These are phyloP conservation scores for Coelopa frigida DNA, from an alignment of 1,140 invertebrate species.

Conservation along the genomic window DNA sequence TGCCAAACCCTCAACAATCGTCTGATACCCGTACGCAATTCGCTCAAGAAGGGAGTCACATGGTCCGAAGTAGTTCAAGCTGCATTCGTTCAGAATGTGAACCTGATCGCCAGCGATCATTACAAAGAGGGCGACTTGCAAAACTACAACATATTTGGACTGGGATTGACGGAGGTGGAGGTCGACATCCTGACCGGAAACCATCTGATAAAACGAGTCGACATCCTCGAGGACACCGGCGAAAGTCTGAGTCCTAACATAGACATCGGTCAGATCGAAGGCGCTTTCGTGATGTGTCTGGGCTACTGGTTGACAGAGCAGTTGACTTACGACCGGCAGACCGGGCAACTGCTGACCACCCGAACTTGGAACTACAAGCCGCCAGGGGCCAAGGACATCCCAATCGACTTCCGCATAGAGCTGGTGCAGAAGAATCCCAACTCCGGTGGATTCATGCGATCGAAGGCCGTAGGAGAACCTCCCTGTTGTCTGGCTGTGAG, in stretches of 20 bases:
- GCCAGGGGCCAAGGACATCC: conserved; percentile 72
- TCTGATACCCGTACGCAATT: conserved; percentile 55
- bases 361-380: conserved; percentile 77
- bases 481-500: conserved; percentile 61
- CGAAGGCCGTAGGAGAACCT: conserved; percentile 76
- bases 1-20: conserved; percentile 58
- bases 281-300: conserved; percentile 78
- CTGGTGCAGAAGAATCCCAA: conserved; percentile 67
- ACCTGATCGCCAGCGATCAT: conserved; percentile 56
- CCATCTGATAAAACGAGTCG: conserved; percentile 53
- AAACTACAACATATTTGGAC: conserved; percentile 52
- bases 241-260: conserved; percentile 64
- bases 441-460: conserved; percentile 59
- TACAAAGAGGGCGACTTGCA: conserved; percentile 42
- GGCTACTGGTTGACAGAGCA: conserved; percentile 72
- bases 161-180: conserved; percentile 58
- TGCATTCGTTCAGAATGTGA: conserved; percentile 52
- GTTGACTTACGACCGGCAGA: conserved; percentile 54
- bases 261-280: conserved; percentile 73
- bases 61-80: conserved; percentile 61
- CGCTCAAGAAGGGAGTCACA: conserved; percentile 47
- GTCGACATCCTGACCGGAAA: conserved; percentile 68
- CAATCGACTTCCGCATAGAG: conserved; percentile 68
- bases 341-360: conserved; percentile 63
- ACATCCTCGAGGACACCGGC: conserved; percentile 68